These are phyloP conservation scores for Lepidonotus clava DNA, from an alignment of 2,888 invertebrate genomes.

Conservation along the genomic window DNA sequence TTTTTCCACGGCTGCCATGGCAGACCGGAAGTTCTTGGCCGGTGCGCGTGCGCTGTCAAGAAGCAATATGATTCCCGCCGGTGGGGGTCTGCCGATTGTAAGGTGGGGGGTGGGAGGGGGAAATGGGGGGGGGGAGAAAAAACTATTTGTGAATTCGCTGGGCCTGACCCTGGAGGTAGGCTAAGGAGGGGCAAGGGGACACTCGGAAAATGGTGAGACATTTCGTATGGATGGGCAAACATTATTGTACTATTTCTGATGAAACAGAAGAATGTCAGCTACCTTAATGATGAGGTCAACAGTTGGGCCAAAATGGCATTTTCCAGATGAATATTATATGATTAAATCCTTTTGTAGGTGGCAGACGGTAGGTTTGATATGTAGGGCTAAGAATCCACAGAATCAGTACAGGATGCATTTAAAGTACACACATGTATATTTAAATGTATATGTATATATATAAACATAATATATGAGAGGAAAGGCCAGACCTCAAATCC, in stretches of 20 bases:
- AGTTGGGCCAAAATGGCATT: too few species aligned
- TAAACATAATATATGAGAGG: neutral
- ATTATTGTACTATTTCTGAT: too few species aligned
- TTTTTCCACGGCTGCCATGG: neutral
- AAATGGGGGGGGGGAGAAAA: neutral
- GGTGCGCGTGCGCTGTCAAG: slow-evolving; percentile 27
- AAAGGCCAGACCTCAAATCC: neutral
- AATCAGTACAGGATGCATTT: too few species aligned
- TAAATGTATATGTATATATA: neutral
- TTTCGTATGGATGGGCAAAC: neutral
- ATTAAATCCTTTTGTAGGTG: too few species aligned
- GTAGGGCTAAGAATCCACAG: too few species aligned
- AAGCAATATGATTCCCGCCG: neutral
- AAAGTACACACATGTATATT: too few species aligned
- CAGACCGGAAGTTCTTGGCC: neutral
- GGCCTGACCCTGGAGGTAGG: too few species aligned
- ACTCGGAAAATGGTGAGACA: neutral
- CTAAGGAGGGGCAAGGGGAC: neutral
- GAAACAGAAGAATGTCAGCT: neutral
- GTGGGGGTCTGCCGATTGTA: neutral
- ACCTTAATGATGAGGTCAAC: too few species aligned
- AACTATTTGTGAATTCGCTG: too few species aligned
- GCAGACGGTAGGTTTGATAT: too few species aligned
- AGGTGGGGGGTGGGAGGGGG: neutral
- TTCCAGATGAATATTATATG: too few species aligned